phyloP scores from a whole-genome alignment of 2,113 vertebrate genomes.

The Sylvicapra grimmia region DNA sequence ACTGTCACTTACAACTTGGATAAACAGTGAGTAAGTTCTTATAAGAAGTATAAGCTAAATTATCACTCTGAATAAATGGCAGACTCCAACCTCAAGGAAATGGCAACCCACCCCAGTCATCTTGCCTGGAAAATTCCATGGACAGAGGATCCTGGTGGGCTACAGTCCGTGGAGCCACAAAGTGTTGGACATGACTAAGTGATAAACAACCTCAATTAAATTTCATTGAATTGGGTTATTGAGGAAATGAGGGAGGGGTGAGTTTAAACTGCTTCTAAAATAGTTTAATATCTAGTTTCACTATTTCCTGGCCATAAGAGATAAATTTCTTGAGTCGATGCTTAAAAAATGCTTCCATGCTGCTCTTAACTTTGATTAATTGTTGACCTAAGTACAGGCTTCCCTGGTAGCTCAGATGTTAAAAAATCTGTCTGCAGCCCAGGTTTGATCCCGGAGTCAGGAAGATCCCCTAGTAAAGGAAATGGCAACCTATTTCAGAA shows the following conservation, averaged over 20 bases:
- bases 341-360: not conserved
- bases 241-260: not conserved
- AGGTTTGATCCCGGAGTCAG: accelerated
- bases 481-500: not conserved
- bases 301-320: not conserved
- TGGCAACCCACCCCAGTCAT: not conserved
- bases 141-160: not conserved
- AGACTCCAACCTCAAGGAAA: not conserved
- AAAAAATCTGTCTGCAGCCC: not conserved
- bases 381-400: not conserved
- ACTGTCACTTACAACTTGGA: not conserved
- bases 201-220: not conserved
- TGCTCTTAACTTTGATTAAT: not conserved
- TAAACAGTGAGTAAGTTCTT: not conserved
- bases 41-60: not conserved
- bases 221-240: not conserved
- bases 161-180: not conserved
- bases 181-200: not conserved
- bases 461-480: not conserved
- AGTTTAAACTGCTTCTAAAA: not conserved
- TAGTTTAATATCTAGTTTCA: not conserved
- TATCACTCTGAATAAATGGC: not conserved
- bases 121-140: not conserved
- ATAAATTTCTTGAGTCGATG: not conserved
- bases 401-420: not conserved